Conservation (phyloP, 2,888 invertebrate genomes). For the Clivina fossor region DNA sequence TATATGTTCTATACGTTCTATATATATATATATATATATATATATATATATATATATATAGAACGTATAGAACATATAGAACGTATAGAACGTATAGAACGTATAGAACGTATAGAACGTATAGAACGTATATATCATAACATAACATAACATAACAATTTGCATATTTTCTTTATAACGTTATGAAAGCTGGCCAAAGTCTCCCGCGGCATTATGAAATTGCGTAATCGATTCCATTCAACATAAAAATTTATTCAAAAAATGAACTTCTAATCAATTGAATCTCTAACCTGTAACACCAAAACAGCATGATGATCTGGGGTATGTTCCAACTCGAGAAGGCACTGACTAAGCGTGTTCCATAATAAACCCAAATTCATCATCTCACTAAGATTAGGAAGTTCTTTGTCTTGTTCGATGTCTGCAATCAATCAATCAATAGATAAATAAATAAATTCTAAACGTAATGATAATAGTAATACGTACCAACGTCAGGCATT, state of each 20-base stretch:
- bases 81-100: too few relatives aligned
- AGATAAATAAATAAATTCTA: background rate
- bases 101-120: too few relatives aligned
- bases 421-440: slow-evolving; percentile 5
- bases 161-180: too few relatives aligned
- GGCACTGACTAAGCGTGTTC: slow-evolving; percentile 76
- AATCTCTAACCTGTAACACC: slow-evolving; percentile 64
- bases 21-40: too few relatives aligned
- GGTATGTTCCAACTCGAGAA: slow-evolving; percentile 76
- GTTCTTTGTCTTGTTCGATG: slow-evolving; percentile 40
- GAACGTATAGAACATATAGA: too few relatives aligned
- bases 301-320: slow-evolving; percentile 86
- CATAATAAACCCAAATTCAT: slow-evolving; percentile 72
- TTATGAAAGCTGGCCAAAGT: too few relatives aligned
- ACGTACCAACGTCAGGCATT: background rate
- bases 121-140: too few relatives aligned
- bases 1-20: too few relatives aligned
- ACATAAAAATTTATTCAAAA: too few relatives aligned
- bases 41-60: too few relatives aligned
- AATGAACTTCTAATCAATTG: slow-evolving; percentile 1
- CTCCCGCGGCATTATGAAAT: too few relatives aligned
- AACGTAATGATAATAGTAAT: background rate
- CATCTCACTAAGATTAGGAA: slow-evolving; percentile 69
- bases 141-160: too few relatives aligned
- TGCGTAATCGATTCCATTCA: background rate